Base-by-base conservation (phyloP, 2,113 vertebrate species). In the Sus scrofa region DNA sequence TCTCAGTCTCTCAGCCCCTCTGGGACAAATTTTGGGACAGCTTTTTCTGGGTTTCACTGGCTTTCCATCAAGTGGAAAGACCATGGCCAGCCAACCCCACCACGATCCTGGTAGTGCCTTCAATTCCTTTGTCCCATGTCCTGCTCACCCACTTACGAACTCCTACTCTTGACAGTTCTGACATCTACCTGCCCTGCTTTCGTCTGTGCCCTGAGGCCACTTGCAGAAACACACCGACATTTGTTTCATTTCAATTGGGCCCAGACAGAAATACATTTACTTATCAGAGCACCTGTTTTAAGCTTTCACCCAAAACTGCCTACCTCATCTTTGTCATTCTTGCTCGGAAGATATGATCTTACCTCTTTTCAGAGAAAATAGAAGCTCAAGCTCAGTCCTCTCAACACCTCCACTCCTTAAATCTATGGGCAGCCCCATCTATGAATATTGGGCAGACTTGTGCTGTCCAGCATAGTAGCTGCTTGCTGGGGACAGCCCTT, bases 1-100 rank as follows among this genome's bases (percentile, higher is more conserved):
- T n/a, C 20, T 77, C 2, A 0, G 27, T 6, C 15, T 50, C 18
- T 13, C 26, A 0, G 27, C 7, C 15, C 50, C 18, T 13, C 26
- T 34, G 71, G 39, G 15, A 44, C 65, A 14, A 13, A 70, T 6
- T 14, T 0, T 11, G 9, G 18, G 3, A 32, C 13, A 34, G 39
- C 24, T 19, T 22, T 85, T 34, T n/a, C 56, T 71, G 63, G 10
- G 12, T 34, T 54, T 78, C 16, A 22, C 13, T 68, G 13, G 19
- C 52, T 78, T 78, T 34, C 75, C 1, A 0, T 19, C 52, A 34
- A 24, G 52, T 24, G 75, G 75, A 54, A 54, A 56, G 75, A 24
- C 26, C 24, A 10, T 16, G 13, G 24, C 37, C 32, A 7, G 6
- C 30, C 70, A 30, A 27, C 39, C 6, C 1, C 5, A 2, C 44